These are phyloP conservation scores for Mycetomoellerius zeteki DNA, from an alignment of 1,140 invertebrate genomes.

Conservation along the genomic window DNA sequence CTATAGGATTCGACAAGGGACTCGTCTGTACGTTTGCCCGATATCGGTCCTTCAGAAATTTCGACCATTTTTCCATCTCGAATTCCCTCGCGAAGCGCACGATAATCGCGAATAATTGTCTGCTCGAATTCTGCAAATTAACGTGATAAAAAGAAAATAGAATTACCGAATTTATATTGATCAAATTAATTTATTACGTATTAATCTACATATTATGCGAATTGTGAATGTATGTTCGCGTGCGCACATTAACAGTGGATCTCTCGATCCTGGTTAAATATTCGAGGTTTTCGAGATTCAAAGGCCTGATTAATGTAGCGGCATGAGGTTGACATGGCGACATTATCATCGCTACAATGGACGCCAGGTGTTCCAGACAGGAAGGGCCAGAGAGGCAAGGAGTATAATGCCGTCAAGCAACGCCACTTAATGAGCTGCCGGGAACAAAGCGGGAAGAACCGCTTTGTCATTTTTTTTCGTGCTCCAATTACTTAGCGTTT, in stretches of 20 bases:
- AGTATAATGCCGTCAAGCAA: conserved; percentile 69
- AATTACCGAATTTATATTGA: neutral
- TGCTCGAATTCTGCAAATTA: neutral
- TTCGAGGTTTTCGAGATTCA: conserved; percentile 66
- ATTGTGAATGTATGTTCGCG: neutral
- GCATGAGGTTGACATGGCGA: conserved; percentile 72
- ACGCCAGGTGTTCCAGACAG: conserved; percentile 66
- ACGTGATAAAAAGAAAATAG: neutral
- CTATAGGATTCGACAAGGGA: conserved; percentile 55
- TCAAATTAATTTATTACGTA: conserved; percentile 28
- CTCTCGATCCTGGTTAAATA: conserved; percentile 53
- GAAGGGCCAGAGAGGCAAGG: conserved; percentile 53
- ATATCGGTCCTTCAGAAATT: conserved; percentile 64
- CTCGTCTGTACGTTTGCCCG: conserved; percentile 24
- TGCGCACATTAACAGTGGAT: neutral
- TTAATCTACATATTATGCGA: conserved; percentile 9
- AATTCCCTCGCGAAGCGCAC: conserved; percentile 27
- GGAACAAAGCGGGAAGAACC: conserved; percentile 65
- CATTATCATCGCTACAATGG: conserved; percentile 73
- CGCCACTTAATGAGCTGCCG: conserved; percentile 70
- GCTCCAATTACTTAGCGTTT: conserved; percentile 63
- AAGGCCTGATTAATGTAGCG: conserved; percentile 71
- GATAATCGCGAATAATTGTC: conserved; percentile 17
- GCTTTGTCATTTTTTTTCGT: conserved; percentile 63
- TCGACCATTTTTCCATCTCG: conserved; percentile 29